Base-by-base conservation (phyloP, 2,113 vertebrate species). In the Astur gentilis region DNA sequence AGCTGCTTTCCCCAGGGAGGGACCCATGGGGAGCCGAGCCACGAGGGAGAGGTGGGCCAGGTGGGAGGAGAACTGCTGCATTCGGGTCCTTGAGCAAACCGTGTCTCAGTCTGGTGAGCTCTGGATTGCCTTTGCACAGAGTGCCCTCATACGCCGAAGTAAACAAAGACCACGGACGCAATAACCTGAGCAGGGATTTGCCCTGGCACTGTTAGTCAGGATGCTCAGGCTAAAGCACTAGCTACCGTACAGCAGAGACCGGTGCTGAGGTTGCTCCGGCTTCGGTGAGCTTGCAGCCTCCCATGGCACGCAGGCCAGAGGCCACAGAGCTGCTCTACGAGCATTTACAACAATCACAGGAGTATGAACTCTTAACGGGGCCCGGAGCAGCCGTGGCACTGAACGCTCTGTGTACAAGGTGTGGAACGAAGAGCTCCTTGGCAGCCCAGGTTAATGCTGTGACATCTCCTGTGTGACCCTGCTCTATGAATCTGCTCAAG, bases 301-400 rank as follows among this genome's bases (percentile, higher is more conserved):
- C 2, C 52, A 13, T 1, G 4, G 31, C 65, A 29, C 1, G 4
- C 57, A 22, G 40, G 31, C 18, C 8, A 42, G 77, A 36, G 52
- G 16, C 62, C 75, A 4, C 3, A 0, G 79, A 66, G 75, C 78
- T 36, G 72, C 80, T 42, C 13, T 5, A 15, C 9, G 8, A 8
- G 6, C 4, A 16, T 23, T 4, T 38, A 13, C 7, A 6, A 3
- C 42, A 10, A 19, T 8, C 9, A 17, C 27, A 21, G 79, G 42
- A 44, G 16, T 0, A 1, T 0, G 14, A 75, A 3, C 61, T 22
- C 19, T 3, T 2, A 34, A 12, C 0, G 0, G 77, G 18, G 31
- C n/a, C 52, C 0, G 2, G 67, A 49, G 72, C 45, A 55, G 70
- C 47, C 52, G 7, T 1, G 0, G 66, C 77, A 8, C 40, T 0